Evolutionary conservation across 2,797 vertebrate genomes (phyloP).

Genomic region (Muscicapa comitata): DNA sequence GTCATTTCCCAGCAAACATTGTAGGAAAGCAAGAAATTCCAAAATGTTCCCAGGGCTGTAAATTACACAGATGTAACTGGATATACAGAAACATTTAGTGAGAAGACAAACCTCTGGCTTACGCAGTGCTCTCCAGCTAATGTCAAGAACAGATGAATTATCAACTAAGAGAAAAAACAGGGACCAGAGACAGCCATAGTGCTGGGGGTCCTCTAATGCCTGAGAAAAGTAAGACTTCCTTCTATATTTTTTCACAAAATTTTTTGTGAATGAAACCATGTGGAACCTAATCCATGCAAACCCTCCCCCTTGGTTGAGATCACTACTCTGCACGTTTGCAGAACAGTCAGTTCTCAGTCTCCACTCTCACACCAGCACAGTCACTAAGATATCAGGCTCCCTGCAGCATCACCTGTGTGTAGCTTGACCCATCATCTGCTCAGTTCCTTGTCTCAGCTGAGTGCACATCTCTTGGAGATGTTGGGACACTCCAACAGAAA

Average conservation of each 20-base stretch:
- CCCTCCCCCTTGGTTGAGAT: not conserved
- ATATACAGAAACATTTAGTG: constrained; percentile 4
- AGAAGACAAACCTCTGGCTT: not conserved
- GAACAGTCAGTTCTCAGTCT: not conserved
- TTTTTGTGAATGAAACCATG: not conserved
- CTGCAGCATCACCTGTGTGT: fast-evolving
- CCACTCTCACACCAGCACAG: not conserved
- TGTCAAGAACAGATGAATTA: constrained; percentile 3
- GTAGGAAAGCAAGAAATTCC: constrained; percentile 25
- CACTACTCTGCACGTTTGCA: not conserved
- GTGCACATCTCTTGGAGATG: not conserved
- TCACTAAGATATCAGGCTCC: not conserved
- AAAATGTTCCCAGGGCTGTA: not conserved
- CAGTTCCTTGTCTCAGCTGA: not conserved
- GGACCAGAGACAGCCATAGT: not conserved
- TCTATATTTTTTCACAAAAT: not conserved
- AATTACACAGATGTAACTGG: constrained; percentile 8
- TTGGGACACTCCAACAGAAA: fast-evolving
- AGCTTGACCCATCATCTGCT: not conserved
- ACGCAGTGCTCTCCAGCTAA: not conserved
- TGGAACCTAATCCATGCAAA: not conserved
- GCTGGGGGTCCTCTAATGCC: not conserved
- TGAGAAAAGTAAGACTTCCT: not conserved
- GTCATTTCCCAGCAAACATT: not conserved
- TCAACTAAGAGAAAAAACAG: constrained; percentile 6